A percentile compares a stretch with the other conserved stretches of the same genome.
phyloP scores from a whole-genome alignment of 2,888 invertebrate genomes.

The Epirrhoe tristata region DNA sequence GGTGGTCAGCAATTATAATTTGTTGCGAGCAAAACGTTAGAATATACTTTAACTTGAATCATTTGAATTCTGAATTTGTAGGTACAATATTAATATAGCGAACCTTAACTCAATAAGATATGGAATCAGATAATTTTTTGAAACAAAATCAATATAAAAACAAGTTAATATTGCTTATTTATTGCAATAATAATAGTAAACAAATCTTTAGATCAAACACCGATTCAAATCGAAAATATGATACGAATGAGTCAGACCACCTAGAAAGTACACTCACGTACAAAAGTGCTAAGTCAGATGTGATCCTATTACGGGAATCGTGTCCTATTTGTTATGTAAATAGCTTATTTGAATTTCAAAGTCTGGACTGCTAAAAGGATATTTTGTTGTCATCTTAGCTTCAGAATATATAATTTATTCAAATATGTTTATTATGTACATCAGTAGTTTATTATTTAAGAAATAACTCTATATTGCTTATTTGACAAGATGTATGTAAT shows the following conservation, averaged over 20 bases:
- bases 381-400: slow-evolving; percentile 3
- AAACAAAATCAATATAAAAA: no score
- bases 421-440: no score
- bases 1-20: slow-evolving; percentile 11
- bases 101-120: no score
- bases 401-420: neutral
- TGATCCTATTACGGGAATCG: slow-evolving; percentile 21
- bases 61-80: neutral
- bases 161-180: neutral
- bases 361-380: slow-evolving; percentile 24
- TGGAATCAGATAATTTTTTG: no score
- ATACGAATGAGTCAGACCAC: slow-evolving; percentile 61
- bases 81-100: no score
- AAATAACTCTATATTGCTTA: neutral
- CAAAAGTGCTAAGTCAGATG: slow-evolving; percentile 40
- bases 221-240: slow-evolving; percentile 46
- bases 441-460: no score
- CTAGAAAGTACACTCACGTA: slow-evolving; percentile 45
- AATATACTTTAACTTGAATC: neutral
- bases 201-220: slow-evolving; percentile 11
- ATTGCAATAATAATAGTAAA: neutral
- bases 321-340: slow-evolving; percentile 39
- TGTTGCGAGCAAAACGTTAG: slow-evolving; percentile 18
- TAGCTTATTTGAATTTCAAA: slow-evolving; percentile 44
- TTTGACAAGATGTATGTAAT: neutral